Base-by-base conservation (phyloP, 2,113 vertebrate species). In the Coptodon rendalli region DNA sequence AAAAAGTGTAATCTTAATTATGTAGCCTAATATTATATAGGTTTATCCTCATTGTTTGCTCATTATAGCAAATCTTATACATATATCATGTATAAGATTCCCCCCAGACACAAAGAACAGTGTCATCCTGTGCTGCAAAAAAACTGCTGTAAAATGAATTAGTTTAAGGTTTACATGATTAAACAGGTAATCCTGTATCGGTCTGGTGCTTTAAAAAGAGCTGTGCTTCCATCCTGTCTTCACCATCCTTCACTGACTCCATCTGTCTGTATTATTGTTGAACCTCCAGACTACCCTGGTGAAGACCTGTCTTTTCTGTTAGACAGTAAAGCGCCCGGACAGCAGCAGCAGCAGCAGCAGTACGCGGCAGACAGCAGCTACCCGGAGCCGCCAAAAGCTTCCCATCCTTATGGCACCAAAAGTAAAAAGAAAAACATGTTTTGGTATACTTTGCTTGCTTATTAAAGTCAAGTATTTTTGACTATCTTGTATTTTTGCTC, bases 251-350 rank as follows among this genome's bases (percentile, higher is more conserved):
- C 2, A 79, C 90, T 88, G 82, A 91, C 83, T 81, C 53, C 89
- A 24, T 91, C 68, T 88, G 71, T 84, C 17, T 94, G 87, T 52
- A 16, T 14, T 93, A 82, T 7, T 94, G 83, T 94, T 91, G 93
- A 92, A 95, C 93, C 95, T 91, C 78, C 94, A 97, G 96, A 97
- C 94, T 95, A 89, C 92, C 93, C 88, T 96, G 96, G 95, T 94
- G 96, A 97, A 96, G 96, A 97, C 91, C 96, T 96, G 93, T 97
- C 96, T 94, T 96, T 97, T 95, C 93, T 96, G 91, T 96, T 97
- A 95, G 96, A 97, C 95, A 95, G 95, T 84, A 96, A 95, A 95
- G 81, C 38, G 17, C 71, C 91, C 1, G 88, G 71, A 80, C 96
- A 95, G 84, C 92, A 94, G 73, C 54, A 56, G 19, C 52, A 10